Evolutionary conservation across 2,113 vertebrate genomes (phyloP).

Genomic region (Rynchops niger): DNA sequence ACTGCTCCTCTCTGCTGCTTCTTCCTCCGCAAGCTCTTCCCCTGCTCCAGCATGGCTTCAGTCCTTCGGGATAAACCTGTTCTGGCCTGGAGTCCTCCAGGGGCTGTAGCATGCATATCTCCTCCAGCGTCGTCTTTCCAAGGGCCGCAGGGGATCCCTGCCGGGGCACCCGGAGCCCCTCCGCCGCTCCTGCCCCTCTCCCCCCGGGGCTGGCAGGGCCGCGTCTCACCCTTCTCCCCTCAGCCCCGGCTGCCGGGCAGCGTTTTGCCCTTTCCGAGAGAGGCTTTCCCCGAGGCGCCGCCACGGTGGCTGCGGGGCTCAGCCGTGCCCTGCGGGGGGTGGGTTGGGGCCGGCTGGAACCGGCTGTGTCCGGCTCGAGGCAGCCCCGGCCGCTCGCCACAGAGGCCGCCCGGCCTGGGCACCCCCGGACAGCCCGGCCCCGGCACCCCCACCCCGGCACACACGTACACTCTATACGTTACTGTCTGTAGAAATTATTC

Average conservation of each 20-base stretch:
- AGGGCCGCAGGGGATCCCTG: neutral
- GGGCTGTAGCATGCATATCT: neutral
- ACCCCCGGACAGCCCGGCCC: neutral
- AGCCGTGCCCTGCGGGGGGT: fast-evolving
- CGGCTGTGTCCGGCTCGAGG: no score
- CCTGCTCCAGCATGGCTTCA: neutral
- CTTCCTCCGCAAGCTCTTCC: neutral
- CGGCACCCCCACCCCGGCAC: fast-evolving
- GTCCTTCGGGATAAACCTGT: neutral
- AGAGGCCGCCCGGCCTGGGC: fast-evolving
- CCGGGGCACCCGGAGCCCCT: neutral
- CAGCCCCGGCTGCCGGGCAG: neutral
- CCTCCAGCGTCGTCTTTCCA: neutral
- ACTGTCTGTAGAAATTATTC: neutral
- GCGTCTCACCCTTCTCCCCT: neutral
- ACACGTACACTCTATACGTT: neutral
- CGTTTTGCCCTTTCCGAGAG: neutral
- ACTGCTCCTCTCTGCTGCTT: neutral
- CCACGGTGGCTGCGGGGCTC: neutral
- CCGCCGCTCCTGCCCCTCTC: no score
- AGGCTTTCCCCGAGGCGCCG: fast-evolving
- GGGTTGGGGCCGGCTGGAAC: fast-evolving
- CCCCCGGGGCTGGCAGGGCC: fast-evolving
- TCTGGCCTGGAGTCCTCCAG: neutral
- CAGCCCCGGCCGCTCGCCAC: no score